Percentiles rank a stretch among this genome's conserved stretches.
phyloP scores from a whole-genome alignment of 2,797 vertebrate genomes.

The Cheirogaleus major region DNA sequence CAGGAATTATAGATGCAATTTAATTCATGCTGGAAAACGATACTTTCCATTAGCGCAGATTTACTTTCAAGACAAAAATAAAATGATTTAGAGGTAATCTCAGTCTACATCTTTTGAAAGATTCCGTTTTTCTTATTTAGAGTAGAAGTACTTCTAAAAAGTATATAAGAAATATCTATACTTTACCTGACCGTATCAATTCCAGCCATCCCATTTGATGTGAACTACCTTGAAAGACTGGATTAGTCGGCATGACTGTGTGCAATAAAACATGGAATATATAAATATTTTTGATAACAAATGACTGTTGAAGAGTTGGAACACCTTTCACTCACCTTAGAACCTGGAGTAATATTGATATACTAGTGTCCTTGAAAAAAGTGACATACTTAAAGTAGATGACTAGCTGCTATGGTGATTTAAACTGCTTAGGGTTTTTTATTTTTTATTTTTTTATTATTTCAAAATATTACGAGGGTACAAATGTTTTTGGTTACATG shows the following conservation, averaged over 20 bases:
- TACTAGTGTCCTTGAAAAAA: not conserved
- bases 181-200: not conserved
- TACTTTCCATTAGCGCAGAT: slow-evolving; percentile 24
- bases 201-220: not conserved
- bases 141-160: not conserved
- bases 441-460: no score
- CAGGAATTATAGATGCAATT: slow-evolving; percentile 32
- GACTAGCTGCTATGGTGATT: not conserved
- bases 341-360: not conserved
- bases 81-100: slow-evolving; percentile 42
- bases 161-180: not conserved
- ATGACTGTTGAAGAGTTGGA: not conserved
- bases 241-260: not conserved
- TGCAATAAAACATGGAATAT: not conserved
- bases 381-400: not conserved
- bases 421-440: not conserved
- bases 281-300: not conserved
- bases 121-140: slow-evolving; percentile 10
- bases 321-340: not conserved
- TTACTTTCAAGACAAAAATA: slow-evolving; percentile 45
- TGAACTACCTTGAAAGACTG: not conserved
- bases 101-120: not conserved
- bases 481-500: no score
- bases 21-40: slow-evolving; percentile 50
- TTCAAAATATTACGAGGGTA: no score